These are phyloP conservation scores for Mormyrops attenuatus DNA, from an alignment of 2,797 vertebrate species.

Conservation along the genomic window DNA sequence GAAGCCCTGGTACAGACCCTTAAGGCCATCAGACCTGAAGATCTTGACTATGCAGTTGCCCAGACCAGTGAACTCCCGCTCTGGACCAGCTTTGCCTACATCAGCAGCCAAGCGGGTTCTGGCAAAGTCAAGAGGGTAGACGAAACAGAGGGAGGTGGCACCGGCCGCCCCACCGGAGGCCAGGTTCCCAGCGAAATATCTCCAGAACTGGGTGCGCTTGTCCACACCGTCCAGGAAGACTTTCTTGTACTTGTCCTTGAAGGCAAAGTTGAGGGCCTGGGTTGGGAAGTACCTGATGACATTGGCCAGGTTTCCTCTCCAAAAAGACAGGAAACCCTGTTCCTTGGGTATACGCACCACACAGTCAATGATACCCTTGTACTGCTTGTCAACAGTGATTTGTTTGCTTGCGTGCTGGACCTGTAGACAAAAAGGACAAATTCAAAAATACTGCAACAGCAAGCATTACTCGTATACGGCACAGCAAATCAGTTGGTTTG, in stretches of 20 bases:
- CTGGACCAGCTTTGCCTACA: slow-evolving; percentile 56
- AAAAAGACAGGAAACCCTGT: slow-evolving; percentile 67
- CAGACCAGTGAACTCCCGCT: slow-evolving; percentile 62
- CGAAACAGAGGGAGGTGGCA: slow-evolving; percentile 67
- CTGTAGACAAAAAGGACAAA: slow-evolving; percentile 13
- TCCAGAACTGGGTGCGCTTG: slow-evolving; percentile 68
- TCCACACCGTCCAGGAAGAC: slow-evolving; percentile 65
- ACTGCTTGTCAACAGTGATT: slow-evolving; percentile 61
- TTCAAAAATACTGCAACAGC: not conserved
- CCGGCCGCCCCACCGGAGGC: slow-evolving; percentile 65
- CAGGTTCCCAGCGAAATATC: slow-evolving; percentile 67
- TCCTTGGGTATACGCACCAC: slow-evolving; percentile 67
- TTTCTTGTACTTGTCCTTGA: slow-evolving; percentile 74
- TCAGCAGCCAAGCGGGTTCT: slow-evolving; percentile 66
- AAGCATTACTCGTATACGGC: not conserved
- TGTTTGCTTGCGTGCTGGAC: slow-evolving; percentile 63
- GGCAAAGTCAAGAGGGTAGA: slow-evolving; percentile 69
- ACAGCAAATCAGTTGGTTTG: not conserved
- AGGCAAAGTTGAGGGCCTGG: slow-evolving; percentile 71
- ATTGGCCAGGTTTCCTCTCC: slow-evolving; percentile 70
- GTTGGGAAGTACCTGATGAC: slow-evolving; percentile 72
- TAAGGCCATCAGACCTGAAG: slow-evolving; percentile 57
- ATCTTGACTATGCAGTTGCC: slow-evolving; percentile 64
- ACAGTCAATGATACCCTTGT: slow-evolving; percentile 71
- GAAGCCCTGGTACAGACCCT: slow-evolving; percentile 68